Evolutionary conservation across 1,140 invertebrate species (phyloP).

Genomic region (Gonioctena quinquepunctata): DNA sequence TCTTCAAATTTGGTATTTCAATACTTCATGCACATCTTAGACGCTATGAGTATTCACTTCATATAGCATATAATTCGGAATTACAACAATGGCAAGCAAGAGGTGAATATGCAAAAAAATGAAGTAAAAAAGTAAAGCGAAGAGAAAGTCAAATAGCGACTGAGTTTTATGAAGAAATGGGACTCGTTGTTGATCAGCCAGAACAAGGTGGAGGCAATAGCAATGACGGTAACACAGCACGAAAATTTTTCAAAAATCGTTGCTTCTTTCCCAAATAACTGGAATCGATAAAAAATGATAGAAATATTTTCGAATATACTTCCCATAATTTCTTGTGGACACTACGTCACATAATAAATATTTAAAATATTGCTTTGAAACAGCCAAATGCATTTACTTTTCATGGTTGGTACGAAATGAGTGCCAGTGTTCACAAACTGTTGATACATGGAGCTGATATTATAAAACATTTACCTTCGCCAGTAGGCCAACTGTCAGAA

Average conservation of each 20-base stretch:
- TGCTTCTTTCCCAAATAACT: constrained; percentile 42
- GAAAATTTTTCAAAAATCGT: constrained; percentile 49
- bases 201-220: constrained; percentile 49
- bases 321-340: not conserved
- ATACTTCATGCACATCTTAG: constrained; percentile 4
- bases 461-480: not conserved
- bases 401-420: constrained; percentile 19
- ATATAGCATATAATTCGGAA: constrained; percentile 17
- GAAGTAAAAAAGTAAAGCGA: constrained; percentile 3
- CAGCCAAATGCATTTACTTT: constrained; percentile 11
- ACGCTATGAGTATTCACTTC: constrained; percentile 10
- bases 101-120: constrained; percentile 15
- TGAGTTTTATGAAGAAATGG: constrained; percentile 22
- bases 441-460: constrained; percentile 17
- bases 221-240: constrained; percentile 53
- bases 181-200: constrained; percentile 45
- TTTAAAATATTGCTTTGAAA: constrained; percentile 11
- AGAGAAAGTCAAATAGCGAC: constrained; percentile 2
- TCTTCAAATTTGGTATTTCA: constrained; percentile 14
- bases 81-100: constrained; percentile 14
- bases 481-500: constrained; percentile 13
- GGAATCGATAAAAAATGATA: constrained; percentile 43
- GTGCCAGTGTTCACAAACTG: constrained; percentile 15
- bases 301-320: constrained; percentile 27
- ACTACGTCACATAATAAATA: not conserved